Evolutionary conservation across 2,797 vertebrate genomes (phyloP), one percentile per base, ranked within the genome.

Genomic region (Myripristis murdjan): DNA sequence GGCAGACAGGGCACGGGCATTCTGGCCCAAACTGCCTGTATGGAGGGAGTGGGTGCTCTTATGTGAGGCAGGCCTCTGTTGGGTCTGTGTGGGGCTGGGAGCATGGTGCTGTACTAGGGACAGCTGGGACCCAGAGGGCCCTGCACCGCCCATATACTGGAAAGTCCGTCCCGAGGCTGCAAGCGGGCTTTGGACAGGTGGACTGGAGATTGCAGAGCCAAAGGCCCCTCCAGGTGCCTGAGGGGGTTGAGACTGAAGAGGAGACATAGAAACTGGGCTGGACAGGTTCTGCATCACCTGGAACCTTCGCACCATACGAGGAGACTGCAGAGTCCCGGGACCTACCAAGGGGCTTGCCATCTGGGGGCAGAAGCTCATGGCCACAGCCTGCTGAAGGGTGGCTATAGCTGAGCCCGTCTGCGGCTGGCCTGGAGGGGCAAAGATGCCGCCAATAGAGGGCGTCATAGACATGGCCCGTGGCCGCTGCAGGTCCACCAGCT

Each of bases 361-460:
- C 86, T 97, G 97, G 0, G 98, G 98, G 81, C 97, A 99, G 94
- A 99, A 99, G 88, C 97, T 99, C 97, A 99, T 97, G 63, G 98
- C 98, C 33, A 98, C 98, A 0, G 98, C 98, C 87, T 99, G 97
- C 91, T 99, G 98, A 14, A 99, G 94, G 5, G 96, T 97, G 86
- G 97, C 97, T 0, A 99, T 98, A 71, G 98, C 97, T 0, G 98
- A 99, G 72, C 95, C 95, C 8, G 95, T 88, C 81, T 95, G 95
- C 0, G 94, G 86, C 71, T 96, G 96, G 16, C 95, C 94, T 0
- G 95, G 95, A 0, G 95, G 96, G 35, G 95, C 95, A 82, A 98
- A 97, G 67, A 98, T 91, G 39, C 97, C 94, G 0, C 94, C 95
- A 0, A 94, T 87, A 23, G 95, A 93, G 0, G 95, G 93, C 0